phyloP scores from a whole-genome alignment of 2,113 vertebrate species.

The Ibidorhyncha struthersii region DNA sequence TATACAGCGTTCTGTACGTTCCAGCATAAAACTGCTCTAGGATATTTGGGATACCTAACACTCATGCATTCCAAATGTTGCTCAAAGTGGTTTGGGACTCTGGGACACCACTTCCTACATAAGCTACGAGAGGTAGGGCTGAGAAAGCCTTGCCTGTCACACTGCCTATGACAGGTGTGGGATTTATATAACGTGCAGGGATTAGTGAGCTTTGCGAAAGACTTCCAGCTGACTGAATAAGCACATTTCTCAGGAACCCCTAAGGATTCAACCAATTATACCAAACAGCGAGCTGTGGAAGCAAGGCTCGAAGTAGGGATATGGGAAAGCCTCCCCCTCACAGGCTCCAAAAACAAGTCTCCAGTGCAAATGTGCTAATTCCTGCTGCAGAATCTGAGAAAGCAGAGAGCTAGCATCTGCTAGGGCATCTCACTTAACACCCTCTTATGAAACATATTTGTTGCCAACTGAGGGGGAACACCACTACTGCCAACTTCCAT shows the following conservation, averaged over 20 bases:
- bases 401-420: conserved; percentile 26
- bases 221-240: conserved; percentile 42
- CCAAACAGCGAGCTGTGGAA: neutral
- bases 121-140: neutral
- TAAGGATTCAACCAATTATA: conserved; percentile 29
- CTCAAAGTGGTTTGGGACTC: conserved; percentile 13
- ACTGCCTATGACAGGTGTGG: conserved; percentile 47
- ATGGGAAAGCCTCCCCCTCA: neutral
- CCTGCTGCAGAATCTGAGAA: neutral
- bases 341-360: neutral
- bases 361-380: conserved; percentile 8
- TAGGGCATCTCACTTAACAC: conserved; percentile 30
- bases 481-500: neutral
- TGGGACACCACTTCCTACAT: neutral
- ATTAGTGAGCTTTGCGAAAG: conserved; percentile 29
- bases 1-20: conserved; percentile 40
- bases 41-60: neutral
- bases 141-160: conserved; percentile 32
- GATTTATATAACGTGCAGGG: conserved; percentile 52
- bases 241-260: conserved; percentile 53
- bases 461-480: neutral
- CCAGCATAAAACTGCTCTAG: neutral
- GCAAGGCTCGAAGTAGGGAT: neutral
- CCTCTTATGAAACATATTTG: neutral
- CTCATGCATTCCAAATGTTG: neutral